These are phyloP conservation scores for Pelagia noctiluca DNA, from an alignment of 30 jellyfish, hydroid and myxozoan species.

Conservation along the genomic window DNA sequence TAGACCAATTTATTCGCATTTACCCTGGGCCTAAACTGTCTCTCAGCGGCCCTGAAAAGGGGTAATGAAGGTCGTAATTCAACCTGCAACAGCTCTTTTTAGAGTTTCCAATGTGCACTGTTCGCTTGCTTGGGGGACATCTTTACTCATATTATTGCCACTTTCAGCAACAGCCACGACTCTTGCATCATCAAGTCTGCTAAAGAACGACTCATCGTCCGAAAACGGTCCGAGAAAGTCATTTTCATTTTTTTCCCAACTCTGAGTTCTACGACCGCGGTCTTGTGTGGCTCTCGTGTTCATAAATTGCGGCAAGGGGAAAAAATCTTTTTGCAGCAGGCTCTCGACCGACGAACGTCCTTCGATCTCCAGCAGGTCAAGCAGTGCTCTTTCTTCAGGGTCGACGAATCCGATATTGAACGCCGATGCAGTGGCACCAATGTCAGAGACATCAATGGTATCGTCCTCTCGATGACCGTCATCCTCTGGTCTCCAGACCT, in stretches of 20 bases:
- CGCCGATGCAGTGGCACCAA: conserved; percentile 51
- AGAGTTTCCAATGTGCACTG: not conserved
- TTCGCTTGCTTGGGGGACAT: too few species aligned
- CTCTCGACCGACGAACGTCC: conserved; percentile 63
- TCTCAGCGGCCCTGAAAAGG: too few species aligned
- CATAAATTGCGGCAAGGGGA: conserved; percentile 45
- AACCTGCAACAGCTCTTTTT: conserved; percentile 5
- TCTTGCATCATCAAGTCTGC: conserved; percentile 44
- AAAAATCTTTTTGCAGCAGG: conserved; percentile 61
- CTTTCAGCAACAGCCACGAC: not conserved
- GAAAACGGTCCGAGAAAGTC: conserved; percentile 42
- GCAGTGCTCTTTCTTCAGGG: conserved; percentile 82
- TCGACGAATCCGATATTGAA: conserved; percentile 66
- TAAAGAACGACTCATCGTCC: conserved; percentile 54
- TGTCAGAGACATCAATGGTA: conserved; percentile 31
- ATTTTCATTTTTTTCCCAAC: not conserved
- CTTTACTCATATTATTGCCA: conserved; percentile 8
- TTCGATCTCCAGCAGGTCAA: conserved; percentile 73
- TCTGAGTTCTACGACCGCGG: conserved; percentile 18
- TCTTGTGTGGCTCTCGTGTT: too few species aligned
- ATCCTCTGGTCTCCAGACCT: conserved; percentile 43
- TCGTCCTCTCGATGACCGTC: conserved; percentile 13
- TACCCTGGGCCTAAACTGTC: too few species aligned
- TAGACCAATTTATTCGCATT: too few species aligned
- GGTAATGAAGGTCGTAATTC: too few species aligned